Base-by-base conservation (phyloP, 2,113 vertebrate genomes). In the Harpagus bidentatus region DNA sequence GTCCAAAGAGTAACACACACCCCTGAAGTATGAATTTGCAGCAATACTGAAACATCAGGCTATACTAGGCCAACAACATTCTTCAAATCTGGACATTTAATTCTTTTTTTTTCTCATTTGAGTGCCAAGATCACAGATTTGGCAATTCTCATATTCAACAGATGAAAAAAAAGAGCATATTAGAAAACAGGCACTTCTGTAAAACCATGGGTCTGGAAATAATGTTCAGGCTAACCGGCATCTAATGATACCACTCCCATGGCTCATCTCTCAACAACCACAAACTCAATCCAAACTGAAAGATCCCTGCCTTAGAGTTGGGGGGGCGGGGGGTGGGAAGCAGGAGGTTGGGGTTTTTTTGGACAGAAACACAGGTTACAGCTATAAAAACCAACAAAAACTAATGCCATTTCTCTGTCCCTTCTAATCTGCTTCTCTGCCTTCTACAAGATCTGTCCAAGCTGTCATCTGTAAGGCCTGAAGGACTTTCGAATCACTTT, bases 51-150 rank as follows among this genome's bases (percentile, higher is more conserved):
- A 93, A 94, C 42, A 95, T 85, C 94, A 97, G 78, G 81, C 45
- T 85, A 58, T 23, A 95, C 86, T 53, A 94, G 95, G 89, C 70
- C 53, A 89, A 91, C 93, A 88, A 58, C 82, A 95, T 93, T 95
- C 87, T 91, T 96, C 63, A 82, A 40, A 70, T 58, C 47, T 82
- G 34, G 73, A 83, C 2, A 0, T 55, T 53, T 28, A 45, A 9
- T 71, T 14, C 12, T 43, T 36, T 53, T 22, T 15, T 69, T 38
- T 36, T 36, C 73, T 72, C 47, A 59, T 85, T 62, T 58, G 32
- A 91, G 11, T 34, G 36, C 53, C 70, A 95, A 76, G 65, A 65
- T n/a, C 66, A 72, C 0, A 0, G 34, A 91, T n/a, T 76, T 67
- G 25, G 70, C 53, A 80, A 72, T 61, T 89, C 36, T 79, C 61